phyloP scores from a whole-genome alignment of 2,888 invertebrate species.

The Conchocele bisecta region DNA sequence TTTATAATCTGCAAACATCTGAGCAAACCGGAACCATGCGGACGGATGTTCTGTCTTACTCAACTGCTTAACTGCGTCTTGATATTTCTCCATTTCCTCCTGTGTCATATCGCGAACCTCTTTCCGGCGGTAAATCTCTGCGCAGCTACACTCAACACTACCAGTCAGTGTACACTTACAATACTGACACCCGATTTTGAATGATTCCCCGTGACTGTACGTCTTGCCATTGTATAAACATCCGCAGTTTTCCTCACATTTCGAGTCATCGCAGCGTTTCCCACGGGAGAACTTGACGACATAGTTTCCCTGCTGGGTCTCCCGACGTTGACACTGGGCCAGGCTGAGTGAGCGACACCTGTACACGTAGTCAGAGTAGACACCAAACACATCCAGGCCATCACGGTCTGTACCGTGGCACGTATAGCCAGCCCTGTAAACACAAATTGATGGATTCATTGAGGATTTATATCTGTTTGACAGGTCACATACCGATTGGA shows the following conservation, averaged over 20 bases:
- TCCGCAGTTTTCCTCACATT: conserved; percentile 75
- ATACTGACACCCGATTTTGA: conserved; percentile 71
- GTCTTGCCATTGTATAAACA: conserved; percentile 74
- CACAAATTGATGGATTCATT: too few species aligned
- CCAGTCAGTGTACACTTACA: conserved; percentile 72
- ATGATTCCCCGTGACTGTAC: conserved; percentile 68
- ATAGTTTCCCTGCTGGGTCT: conserved; percentile 58
- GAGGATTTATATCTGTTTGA: too few species aligned
- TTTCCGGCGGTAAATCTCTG: conserved; percentile 66
- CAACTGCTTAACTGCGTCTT: conserved; percentile 72
- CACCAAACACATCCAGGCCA: conserved; percentile 74
- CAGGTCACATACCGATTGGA: too few species aligned
- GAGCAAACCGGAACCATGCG: conserved; percentile 76
- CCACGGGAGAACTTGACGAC: conserved; percentile 76
- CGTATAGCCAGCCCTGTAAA: conserved; percentile 75
- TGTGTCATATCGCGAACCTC: conserved; percentile 77
- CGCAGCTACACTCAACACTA: conserved; percentile 66
- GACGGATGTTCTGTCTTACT: conserved; percentile 68
- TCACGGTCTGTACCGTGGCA: conserved; percentile 76
- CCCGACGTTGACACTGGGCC: conserved; percentile 72
- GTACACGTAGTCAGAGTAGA: conserved; percentile 72
- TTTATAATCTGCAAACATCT: conserved; percentile 71
- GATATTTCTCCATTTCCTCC: conserved; percentile 75
- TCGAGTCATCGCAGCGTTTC: conserved; percentile 72
- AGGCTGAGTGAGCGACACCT: conserved; percentile 72